Evolutionary conservation across 2,888 invertebrate genomes (phyloP).

Genomic region (Apoda limacodes): DNA sequence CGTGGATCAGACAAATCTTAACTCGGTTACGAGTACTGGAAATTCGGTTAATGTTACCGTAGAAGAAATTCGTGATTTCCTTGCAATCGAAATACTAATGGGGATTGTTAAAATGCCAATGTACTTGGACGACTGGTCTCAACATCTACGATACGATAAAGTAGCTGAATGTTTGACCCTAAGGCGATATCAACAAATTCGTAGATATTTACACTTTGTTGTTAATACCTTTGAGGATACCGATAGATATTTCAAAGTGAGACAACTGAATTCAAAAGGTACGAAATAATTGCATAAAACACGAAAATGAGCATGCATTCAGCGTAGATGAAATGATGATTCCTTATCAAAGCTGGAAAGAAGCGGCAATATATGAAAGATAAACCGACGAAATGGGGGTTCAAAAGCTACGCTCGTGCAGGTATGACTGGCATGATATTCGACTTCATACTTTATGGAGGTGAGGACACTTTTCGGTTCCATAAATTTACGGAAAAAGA

Average conservation of each 20-base stretch:
- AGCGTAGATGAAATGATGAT: conserved; percentile 32
- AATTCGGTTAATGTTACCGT: conserved; percentile 10
- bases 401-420: conserved; percentile 26
- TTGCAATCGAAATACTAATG: conserved; percentile 12
- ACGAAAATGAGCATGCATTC: conserved; percentile 23
- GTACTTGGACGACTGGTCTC: conserved; percentile 15
- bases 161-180: conserved; percentile 14
- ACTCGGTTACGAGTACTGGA: conserved; percentile 11
- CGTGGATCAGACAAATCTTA: conserved; percentile 13
- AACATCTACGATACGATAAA: conserved; percentile 8
- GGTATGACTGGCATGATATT: conserved; percentile 28
- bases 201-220: conserved; percentile 12
- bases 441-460: conserved; percentile 28
- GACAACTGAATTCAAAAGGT: conserved; percentile 18
- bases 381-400: conserved; percentile 30
- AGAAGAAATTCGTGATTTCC: conserved; percentile 9
- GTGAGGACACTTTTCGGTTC: conserved; percentile 24
- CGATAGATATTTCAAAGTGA: conserved; percentile 19
- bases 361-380: too few relatives aligned
- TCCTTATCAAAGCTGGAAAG: conserved; percentile 28
- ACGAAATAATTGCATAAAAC: conserved; percentile 15
- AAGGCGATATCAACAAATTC: conserved; percentile 10
- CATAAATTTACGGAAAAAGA: conserved; percentile 19
- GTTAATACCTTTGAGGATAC: conserved; percentile 11
- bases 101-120: conserved; percentile 9